These are phyloP conservation scores for Lampris incognitus DNA, from an alignment of 2,113 vertebrate genomes.

Conservation along the genomic window DNA sequence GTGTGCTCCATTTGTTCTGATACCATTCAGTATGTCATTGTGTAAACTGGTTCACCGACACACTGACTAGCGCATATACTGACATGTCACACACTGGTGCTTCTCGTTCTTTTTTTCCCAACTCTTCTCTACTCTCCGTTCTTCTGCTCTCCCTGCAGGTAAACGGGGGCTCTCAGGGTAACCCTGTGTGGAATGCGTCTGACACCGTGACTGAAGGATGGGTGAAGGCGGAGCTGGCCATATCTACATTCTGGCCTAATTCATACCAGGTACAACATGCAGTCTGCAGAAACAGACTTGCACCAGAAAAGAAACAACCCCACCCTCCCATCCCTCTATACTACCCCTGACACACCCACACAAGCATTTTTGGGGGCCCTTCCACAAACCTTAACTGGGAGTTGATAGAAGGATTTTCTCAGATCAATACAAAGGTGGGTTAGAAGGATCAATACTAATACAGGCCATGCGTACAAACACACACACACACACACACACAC, in stretches of 20 bases:
- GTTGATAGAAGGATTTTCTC: conserved; percentile 1
- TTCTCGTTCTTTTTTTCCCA: neutral
- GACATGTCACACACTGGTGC: too few species aligned
- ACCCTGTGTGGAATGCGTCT: conserved; percentile 95
- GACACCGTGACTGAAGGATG: conserved; percentile 91
- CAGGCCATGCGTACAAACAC: neutral
- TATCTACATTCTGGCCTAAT: conserved; percentile 98
- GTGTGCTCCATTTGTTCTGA: too few species aligned
- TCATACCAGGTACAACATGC: conserved; percentile 90
- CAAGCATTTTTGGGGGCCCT: too few species aligned
- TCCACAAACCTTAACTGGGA: neutral
- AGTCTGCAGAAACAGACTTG: too few species aligned
- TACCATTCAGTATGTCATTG: too few species aligned
- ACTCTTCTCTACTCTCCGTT: neutral
- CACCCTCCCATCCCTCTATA: too few species aligned
- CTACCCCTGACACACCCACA: too few species aligned
- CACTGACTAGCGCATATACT: too few species aligned
- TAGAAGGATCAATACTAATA: conserved; percentile 27
- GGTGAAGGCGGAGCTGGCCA: conserved; percentile 95
- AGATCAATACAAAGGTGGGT: conserved; percentile 28
- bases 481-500: neutral
- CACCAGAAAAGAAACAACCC: too few species aligned
- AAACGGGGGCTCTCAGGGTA: conserved; percentile 94
- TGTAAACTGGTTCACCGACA: too few species aligned
- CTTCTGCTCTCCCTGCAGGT: conserved; percentile 67